Evolutionary conservation across 1,140 invertebrate species (phyloP), one percentile per base, ranked within the genome.

Genomic region (Drosophila nebulosa): DNA sequence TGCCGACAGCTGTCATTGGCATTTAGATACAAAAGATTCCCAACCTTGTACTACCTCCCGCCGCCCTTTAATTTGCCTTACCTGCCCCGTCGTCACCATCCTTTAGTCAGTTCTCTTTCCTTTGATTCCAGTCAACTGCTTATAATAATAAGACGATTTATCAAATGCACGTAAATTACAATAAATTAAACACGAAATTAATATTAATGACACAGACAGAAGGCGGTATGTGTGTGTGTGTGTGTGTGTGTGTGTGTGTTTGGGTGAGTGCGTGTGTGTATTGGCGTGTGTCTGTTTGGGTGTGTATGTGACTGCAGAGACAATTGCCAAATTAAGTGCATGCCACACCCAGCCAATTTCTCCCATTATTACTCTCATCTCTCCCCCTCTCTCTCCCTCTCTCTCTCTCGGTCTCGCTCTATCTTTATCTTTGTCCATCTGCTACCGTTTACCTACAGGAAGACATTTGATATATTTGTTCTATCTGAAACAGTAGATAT

Each of bases 91-190:
- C 12, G 10, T 30, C 3, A 36, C 35, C 35, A 36, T 12, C 10
- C 22, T 21, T 16, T 10, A 9, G 9, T 10, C 22, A 59, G 7
- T 30, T 66, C 70, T 58, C 74, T 62, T 63, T 57, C 60, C 57
- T 52, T 68, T 64, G 64, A 61, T 75, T 74, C 56, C 64, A 58
- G 63, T 64, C 69, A 77, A 68, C 80, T 86, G 77, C 79, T 85
- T 86, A 86, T 85, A 86, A 85, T 85, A 86, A 85, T 85, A 86
- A 86, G 68, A 69, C 81, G 74, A 85, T 85, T 85, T 85, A 85
- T 85, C 81, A 85, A 85, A 85, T 88, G 81, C 78, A 86, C 81
- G 83, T 86, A 88, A 86, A 86, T 86, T 88, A 86, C 74, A 86
- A 86, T 86, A 88, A 86, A 86, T 86, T 88, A 86, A 86, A 86